Conservation (phyloP, 2,888 invertebrate genomes). For the Macrophya annulata region DNA sequence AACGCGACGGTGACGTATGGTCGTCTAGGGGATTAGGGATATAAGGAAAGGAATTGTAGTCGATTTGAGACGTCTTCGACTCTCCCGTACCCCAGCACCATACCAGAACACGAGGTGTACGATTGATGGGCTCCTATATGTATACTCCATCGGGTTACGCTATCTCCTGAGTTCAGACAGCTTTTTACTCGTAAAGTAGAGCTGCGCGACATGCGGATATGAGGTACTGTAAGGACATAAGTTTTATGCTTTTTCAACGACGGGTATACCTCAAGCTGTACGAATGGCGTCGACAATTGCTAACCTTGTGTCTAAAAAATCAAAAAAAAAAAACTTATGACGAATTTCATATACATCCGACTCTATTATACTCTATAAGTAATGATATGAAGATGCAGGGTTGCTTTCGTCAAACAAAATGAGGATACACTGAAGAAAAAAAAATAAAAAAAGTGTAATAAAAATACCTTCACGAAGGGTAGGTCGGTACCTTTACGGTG, state of each 20-base stretch:
- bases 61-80: conserved; percentile 53
- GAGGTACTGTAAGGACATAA: conserved; percentile 35
- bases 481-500: not conserved
- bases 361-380: not conserved
- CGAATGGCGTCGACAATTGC: conserved; percentile 9
- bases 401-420: not conserved
- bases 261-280: not conserved
- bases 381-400: not conserved
- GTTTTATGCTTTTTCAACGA: conserved; percentile 27
- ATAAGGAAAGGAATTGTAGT: conserved; percentile 54
- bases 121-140: conserved; percentile 40
- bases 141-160: conserved; percentile 24
- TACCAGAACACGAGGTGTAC: conserved; percentile 13
- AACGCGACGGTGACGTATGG: conserved; percentile 50
- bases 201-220: conserved; percentile 4
- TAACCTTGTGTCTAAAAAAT: not conserved
- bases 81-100: not conserved
- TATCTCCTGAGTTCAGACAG: conserved; percentile 33
- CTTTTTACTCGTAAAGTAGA: conserved; percentile 37
- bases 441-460: not conserved
- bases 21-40: conserved; percentile 52
- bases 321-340: not conserved
- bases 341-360: not conserved
- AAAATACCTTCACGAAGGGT: not conserved
- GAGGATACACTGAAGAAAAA: not conserved